Percentiles rank a stretch among this genome's conserved stretches.
Conservation (phyloP, 2,797 vertebrate genomes). For the Coracias cyanogaster region DNA sequence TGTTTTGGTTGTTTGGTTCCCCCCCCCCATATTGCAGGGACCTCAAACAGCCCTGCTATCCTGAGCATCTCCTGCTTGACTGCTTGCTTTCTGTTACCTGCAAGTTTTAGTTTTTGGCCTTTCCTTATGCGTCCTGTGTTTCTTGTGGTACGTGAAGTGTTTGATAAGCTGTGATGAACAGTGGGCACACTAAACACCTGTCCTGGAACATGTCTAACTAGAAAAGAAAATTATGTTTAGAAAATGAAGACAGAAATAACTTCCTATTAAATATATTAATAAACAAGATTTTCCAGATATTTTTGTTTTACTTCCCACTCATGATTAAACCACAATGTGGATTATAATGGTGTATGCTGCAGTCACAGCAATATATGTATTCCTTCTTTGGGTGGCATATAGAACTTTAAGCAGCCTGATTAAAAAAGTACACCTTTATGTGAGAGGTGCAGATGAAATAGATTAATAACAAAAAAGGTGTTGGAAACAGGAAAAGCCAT, state of each 20-base stretch:
- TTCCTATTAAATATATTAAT: neutral
- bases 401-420: no score
- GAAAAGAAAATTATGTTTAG: neutral
- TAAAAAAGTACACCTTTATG: no score
- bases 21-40: accelerated
- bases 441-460: neutral
- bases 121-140: neutral
- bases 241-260: neutral
- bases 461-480: neutral
- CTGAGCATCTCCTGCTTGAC: neutral
- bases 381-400: neutral
- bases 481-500: neutral
- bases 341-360: neutral
- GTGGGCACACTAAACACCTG: neutral
- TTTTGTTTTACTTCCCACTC: no score
- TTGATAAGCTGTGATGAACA: neutral
- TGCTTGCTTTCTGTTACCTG: neutral
- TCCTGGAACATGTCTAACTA: neutral
- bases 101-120: neutral
- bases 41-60: neutral
- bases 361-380: neutral
- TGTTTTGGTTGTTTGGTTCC: accelerated
- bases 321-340: neutral
- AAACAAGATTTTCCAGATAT: no score
- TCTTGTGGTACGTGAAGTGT: neutral